These are phyloP conservation scores for Pycnonotus jocosus DNA, from an alignment of 2,113 vertebrate species.

Conservation along the genomic window DNA sequence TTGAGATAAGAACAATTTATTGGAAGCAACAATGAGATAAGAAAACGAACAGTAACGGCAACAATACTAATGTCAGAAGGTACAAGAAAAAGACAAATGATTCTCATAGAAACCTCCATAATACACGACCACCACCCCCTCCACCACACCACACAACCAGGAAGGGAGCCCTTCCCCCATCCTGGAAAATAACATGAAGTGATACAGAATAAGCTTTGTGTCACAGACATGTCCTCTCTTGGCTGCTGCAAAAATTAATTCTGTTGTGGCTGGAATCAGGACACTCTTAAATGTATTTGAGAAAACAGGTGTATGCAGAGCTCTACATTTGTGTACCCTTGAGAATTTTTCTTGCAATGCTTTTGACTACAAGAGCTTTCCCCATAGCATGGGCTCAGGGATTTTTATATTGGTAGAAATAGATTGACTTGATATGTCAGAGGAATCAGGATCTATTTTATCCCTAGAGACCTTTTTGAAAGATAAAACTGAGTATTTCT, in stretches of 20 bases:
- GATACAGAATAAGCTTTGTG: not conserved
- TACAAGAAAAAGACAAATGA: not conserved
- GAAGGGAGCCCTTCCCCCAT: not conserved
- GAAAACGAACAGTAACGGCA: not conserved
- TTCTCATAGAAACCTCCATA: not conserved
- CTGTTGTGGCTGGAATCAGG: not conserved
- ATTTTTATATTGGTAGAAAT: not conserved
- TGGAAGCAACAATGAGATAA: not conserved
- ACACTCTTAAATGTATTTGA: not conserved
- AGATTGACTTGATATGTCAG: not conserved
- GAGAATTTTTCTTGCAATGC: not conserved
- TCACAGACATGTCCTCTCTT: not conserved
- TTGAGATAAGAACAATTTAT: not conserved
- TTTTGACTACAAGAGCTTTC: not conserved
- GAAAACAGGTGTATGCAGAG: not conserved
- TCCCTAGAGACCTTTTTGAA: not conserved
- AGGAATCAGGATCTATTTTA: not conserved
- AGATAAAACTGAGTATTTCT: not conserved
- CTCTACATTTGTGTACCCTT: not conserved
- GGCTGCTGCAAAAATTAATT: not conserved
- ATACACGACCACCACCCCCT: accelerated
- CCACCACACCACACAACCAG: accelerated
- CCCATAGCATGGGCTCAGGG: not conserved
- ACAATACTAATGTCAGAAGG: not conserved
- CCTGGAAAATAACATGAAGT: not conserved